phyloP scores from a whole-genome alignment of 1,140 invertebrate genomes.

The Pseudachorutes palmiensis region DNA sequence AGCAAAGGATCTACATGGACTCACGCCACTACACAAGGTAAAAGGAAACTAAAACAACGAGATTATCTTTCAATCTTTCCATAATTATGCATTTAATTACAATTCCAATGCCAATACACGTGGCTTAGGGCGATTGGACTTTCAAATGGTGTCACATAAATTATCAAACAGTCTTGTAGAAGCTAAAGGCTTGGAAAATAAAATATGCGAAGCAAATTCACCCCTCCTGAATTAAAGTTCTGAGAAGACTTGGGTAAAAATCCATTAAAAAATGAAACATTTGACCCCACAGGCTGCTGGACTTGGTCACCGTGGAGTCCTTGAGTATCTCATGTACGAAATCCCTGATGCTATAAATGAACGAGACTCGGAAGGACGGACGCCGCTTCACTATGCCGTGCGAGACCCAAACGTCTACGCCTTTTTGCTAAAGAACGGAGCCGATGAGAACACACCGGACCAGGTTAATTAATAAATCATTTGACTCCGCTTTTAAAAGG shows the following conservation, averaged over 20 bases:
- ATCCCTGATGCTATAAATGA: constrained; percentile 59
- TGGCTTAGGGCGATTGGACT: too few species aligned
- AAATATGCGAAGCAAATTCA: too few species aligned
- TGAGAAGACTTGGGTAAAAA: too few species aligned
- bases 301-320: constrained; percentile 60
- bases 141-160: too few species aligned
- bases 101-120: too few species aligned
- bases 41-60: neutral
- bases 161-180: too few species aligned
- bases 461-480: constrained; percentile 50
- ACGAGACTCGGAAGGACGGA: constrained; percentile 71
- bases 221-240: too few species aligned
- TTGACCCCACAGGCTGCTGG: constrained; percentile 67
- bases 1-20: constrained; percentile 69
- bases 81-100: too few species aligned
- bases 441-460: constrained; percentile 68
- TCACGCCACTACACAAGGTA: constrained; percentile 71
- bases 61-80: too few species aligned
- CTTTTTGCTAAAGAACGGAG: constrained; percentile 61
- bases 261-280: neutral
- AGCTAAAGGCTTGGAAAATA: too few species aligned
- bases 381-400: constrained; percentile 83
- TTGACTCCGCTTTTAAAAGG: neutral
- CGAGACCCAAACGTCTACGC: constrained; percentile 61
- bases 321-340: constrained; percentile 59